Evolutionary conservation across 2,797 vertebrate species (phyloP), one percentile per base, ranked within the genome.

Genomic region (Galagoides demidoff): DNA sequence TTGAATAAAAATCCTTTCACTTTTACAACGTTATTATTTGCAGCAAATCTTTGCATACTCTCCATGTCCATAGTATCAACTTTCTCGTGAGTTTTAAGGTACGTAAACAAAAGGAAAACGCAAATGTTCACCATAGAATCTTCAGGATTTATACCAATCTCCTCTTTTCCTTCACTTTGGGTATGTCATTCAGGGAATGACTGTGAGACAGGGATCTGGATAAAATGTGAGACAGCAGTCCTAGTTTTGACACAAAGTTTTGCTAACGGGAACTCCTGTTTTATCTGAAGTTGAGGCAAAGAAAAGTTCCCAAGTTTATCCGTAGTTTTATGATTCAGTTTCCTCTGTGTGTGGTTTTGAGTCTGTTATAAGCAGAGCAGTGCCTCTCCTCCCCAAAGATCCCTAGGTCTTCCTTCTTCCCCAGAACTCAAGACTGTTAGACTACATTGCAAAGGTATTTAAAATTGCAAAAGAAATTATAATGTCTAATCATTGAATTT

Each of bases 231-330:
- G 12, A 79, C 16, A 77, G 23, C 1, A 71, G 12, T 11, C 25
- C 29, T 95, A 34, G n/a, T 89, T 86, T 43, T 73, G 37, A 95
- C n/a, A 49, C 55, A 87, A 34, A 66, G 13, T 39, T 86, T 89
- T 89, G 27, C 13, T 13, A 49, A 91, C 76, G 6, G 12, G 17
- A 64, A 61, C 12, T 59, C 27, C 6, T 74, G 19, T n/a, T 85
- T 85, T 59, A 79, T 70, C 43, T 70, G 14, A 76, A 90, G 34
- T 55, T 70, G 39, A 88, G 27, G 6, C 20, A 93, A 79, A 91
- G 27, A 12, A 83, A 64, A 25, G 0, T 91, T 27, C 57, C 25
- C 23, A 64, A 43, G 45, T 91, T 85, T 55, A 77, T 71, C 31
- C 85, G 2, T 11, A 63, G n/a, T 9, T 9, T 66, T 29, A 2